Evolutionary conservation across 2,113 vertebrate species (phyloP).

Genomic region (Sturnira hondurensis): DNA sequence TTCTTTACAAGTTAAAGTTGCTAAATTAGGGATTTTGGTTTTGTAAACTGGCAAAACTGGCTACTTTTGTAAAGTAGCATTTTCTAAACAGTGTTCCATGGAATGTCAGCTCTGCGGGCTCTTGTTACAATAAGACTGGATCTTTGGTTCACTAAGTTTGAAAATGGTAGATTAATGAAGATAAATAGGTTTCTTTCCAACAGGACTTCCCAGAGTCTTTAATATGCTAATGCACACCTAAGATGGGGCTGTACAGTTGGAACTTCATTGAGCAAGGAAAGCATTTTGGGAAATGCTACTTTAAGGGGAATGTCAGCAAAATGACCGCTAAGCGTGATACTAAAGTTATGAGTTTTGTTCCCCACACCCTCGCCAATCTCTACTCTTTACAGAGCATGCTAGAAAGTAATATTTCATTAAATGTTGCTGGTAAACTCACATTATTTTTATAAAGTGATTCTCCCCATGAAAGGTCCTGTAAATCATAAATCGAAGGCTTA

Average conservation of each 20-base stretch:
- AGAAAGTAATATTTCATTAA: slow-evolving; percentile 18
- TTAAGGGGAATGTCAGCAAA: slow-evolving; percentile 24
- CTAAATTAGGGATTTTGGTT: slow-evolving; percentile 11
- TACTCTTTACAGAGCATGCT: slow-evolving; percentile 15
- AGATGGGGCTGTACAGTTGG: neutral
- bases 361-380: neutral
- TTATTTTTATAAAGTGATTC: slow-evolving; percentile 44
- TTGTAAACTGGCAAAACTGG: neutral
- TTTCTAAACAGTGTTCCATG: slow-evolving; percentile 37
- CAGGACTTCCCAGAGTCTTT: neutral
- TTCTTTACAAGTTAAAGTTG: slow-evolving; percentile 43
- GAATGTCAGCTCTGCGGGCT: neutral
- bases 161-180: slow-evolving; percentile 35
- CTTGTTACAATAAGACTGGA: neutral
- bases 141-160: neutral
- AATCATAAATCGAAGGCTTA: slow-evolving; percentile 54
- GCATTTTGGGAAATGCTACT: slow-evolving; percentile 27
- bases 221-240: neutral
- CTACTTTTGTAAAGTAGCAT: slow-evolving; percentile 47
- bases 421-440: neutral
- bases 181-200: slow-evolving; percentile 5
- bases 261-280: neutral
- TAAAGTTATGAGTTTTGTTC: neutral
- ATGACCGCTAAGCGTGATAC: neutral
- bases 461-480: slow-evolving; percentile 23